Evolutionary conservation across 1,140 invertebrate species (phyloP), one percentile per base, ranked within the genome.

Genomic region (Melipona quadrifasciata): DNA sequence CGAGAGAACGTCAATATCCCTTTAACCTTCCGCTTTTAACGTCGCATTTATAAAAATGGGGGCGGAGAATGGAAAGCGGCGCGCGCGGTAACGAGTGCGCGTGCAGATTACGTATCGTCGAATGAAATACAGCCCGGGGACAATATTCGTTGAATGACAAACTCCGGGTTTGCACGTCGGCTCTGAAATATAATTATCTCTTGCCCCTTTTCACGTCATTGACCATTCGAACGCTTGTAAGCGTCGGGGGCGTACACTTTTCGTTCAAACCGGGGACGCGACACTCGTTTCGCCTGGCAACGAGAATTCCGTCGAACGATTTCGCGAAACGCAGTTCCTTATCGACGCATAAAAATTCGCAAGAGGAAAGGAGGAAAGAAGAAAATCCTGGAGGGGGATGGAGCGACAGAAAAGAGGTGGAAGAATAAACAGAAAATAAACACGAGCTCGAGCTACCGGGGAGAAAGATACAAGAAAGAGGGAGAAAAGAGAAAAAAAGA

Each of bases 241-340:
- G 55, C 67, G 68, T 84, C 67, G 55, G 55, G 72, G 72, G 82
- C 65, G 55, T 71, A 84, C 80, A 84, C 73, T 71, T 80, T 84
- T 80, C 76, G 57, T 57, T 84, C 31, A 77, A 16, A 53, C 51
- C 34, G 64, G 51, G 19, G 64, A 27, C 57, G 11, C 0, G 11
- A 39, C 47, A 12, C 61, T 27, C 61, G 31, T 82, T 68, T 31
- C n/a, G n/a, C 31, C 21, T 11, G 34, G 53, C 53, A 61, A 27
- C 81, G n/a, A 51, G 24, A n/a, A 83, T 70, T n/a, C 34, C n/a
- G 31, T 55, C 55, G 21, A 65, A 65, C 27, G 47, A 53, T 51
- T 47, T 51, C 19, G 2, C 71, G 24, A 8, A 24, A 77, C 57
- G 55, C 34, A n/a, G 34, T 57, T 77, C n/a, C 34, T 68, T 12